Evolutionary conservation across 2,113 vertebrate species (phyloP).

Genomic region (Ceyx margarethae): DNA sequence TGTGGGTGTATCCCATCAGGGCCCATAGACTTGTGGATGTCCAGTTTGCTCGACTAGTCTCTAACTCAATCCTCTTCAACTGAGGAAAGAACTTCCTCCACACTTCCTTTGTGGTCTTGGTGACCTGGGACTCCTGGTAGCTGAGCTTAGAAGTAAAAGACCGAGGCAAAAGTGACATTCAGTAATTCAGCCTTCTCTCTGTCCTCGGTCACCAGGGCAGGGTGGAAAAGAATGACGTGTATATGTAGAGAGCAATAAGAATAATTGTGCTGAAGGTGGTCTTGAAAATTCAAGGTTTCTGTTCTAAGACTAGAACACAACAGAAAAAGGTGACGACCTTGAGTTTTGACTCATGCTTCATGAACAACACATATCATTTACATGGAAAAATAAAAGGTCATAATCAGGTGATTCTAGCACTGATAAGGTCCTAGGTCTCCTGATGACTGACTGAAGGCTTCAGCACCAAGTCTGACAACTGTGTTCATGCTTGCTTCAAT

Average conservation of each 20-base stretch:
- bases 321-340: background rate
- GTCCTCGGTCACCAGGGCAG: background rate
- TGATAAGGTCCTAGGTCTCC: background rate
- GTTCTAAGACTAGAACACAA: background rate
- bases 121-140: too few species aligned
- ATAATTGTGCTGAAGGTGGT: background rate
- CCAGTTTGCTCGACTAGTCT: too few species aligned
- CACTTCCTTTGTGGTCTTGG: too few species aligned
- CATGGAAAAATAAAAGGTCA: background rate
- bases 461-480: background rate
- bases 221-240: background rate
- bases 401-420: background rate
- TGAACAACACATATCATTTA: background rate
- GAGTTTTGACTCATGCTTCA: background rate
- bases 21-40: too few species aligned
- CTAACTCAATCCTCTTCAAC: too few species aligned
- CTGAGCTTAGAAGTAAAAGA: too few species aligned
- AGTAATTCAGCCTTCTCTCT: too few species aligned
- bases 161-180: too few species aligned
- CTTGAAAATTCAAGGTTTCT: background rate
- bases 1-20: too few species aligned
- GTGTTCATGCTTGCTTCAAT: background rate
- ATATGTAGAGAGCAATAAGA: background rate
- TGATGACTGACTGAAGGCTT: background rate
- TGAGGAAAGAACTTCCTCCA: too few species aligned